These are phyloP conservation scores for Charina bottae DNA, from an alignment of 2,113 vertebrate genomes.

Conservation along the genomic window DNA sequence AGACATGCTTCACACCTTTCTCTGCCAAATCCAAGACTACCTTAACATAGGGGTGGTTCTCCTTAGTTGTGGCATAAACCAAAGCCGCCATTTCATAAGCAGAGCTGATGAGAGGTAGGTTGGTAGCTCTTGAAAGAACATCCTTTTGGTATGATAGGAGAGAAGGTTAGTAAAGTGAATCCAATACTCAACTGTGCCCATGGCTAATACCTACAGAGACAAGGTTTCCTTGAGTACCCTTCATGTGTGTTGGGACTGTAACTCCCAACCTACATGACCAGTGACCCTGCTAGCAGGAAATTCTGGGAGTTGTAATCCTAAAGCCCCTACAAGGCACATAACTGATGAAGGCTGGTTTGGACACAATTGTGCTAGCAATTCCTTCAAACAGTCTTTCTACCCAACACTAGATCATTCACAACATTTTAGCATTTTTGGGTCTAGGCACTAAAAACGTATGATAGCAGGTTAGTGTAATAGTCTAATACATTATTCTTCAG, in stretches of 20 bases:
- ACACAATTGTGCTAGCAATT: background rate
- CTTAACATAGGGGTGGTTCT: slow-evolving; percentile 79
- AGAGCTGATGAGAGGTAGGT: slow-evolving; percentile 76
- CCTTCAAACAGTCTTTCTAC: background rate
- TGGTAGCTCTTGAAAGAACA: slow-evolving; percentile 70
- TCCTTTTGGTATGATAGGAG: slow-evolving; percentile 33
- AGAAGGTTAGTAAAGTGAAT: background rate
- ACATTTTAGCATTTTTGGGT: background rate
- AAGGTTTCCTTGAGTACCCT: background rate
- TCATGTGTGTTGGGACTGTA: background rate
- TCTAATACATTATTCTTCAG: background rate
- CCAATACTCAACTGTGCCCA: background rate
- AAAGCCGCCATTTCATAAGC: slow-evolving; percentile 72
- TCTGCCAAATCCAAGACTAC: slow-evolving; percentile 77
- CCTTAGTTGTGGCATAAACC: slow-evolving; percentile 74
- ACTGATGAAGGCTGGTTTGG: background rate
- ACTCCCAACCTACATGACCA: background rate
- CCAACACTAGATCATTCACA: background rate
- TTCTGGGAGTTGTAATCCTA: background rate
- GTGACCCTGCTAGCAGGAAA: background rate
- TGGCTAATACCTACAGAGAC: background rate
- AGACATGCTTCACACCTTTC: slow-evolving; percentile 49
- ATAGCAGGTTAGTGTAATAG: too few species aligned
- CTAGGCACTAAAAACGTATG: background rate
- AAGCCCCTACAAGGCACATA: background rate